Evolutionary conservation across 1,140 invertebrate species (phyloP).

Genomic region (Habropoda laboriosa): DNA sequence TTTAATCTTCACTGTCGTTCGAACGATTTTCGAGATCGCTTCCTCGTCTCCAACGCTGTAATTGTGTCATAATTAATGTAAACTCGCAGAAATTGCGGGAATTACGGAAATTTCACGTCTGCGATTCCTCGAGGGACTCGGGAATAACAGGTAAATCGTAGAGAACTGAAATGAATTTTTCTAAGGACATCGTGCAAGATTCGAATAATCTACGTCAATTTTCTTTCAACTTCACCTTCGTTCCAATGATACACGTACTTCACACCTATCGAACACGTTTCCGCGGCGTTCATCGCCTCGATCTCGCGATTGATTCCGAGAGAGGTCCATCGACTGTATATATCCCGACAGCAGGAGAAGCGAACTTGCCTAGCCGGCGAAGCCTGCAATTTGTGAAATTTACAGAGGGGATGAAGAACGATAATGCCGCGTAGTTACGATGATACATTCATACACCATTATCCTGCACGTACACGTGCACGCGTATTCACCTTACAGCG

Average conservation of each 20-base stretch:
- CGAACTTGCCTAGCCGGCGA: conserved; percentile 1
- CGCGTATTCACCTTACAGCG: not conserved
- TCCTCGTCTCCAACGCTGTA: too few species aligned
- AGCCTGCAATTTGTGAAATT: conserved; percentile 33
- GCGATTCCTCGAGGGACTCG: too few species aligned
- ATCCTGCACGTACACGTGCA: not conserved
- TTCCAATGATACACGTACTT: conserved; percentile 6
- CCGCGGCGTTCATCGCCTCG: conserved; percentile 2
- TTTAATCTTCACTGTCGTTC: too few species aligned
- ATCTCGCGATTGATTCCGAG: conserved; percentile 3
- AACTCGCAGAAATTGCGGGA: too few species aligned
- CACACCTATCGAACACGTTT: conserved; percentile 33
- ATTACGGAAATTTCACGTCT: too few species aligned
- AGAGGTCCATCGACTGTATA: conserved; percentile 15
- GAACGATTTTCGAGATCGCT: too few species aligned
- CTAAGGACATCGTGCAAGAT: too few species aligned
- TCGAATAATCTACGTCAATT: not conserved
- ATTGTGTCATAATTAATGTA: too few species aligned
- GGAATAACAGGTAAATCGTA: too few species aligned
- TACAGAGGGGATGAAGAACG: conserved; percentile 26
- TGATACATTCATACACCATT: not conserved
- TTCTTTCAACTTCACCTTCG: not conserved
- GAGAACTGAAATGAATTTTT: too few species aligned
- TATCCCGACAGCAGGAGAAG: conserved; percentile 27
- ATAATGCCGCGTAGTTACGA: conserved; percentile 7